A percentile compares a stretch with the other conserved stretches of the same genome.
Conservation (phyloP, 1,140 invertebrate species). For the Daktulosphaira vitifoliae region DNA sequence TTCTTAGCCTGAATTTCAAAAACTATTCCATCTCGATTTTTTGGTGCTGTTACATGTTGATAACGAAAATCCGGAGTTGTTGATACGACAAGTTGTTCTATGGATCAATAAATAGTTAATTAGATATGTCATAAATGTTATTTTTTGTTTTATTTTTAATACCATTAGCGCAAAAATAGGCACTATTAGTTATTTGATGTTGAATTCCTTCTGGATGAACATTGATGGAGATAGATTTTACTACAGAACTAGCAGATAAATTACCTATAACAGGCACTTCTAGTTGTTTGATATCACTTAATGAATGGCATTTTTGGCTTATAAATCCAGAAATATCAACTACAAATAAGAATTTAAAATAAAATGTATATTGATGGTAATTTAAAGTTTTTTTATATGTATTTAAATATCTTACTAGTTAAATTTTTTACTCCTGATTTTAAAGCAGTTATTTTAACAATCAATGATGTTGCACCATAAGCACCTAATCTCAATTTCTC, state of each 20-base stretch:
- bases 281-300: conserved; percentile 38
- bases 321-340: conserved; percentile 55
- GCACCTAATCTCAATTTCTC: conserved; percentile 53
- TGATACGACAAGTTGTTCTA: conserved; percentile 21
- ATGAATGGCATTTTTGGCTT: conserved; percentile 51
- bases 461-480: conserved; percentile 53
- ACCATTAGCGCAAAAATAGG: conserved; percentile 61
- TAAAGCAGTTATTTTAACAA: conserved; percentile 52
- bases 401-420: too few species aligned
- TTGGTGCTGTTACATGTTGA: conserved; percentile 53
- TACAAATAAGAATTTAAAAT: conserved; percentile 42
- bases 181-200: conserved; percentile 53
- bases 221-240: conserved; percentile 47
- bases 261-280: conserved; percentile 40
- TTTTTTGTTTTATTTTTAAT: too few species aligned
- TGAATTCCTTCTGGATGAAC: conserved; percentile 53
- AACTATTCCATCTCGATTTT: conserved; percentile 51
- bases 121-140: too few species aligned
- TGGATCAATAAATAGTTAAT: too few species aligned
- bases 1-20: conserved; percentile 49
- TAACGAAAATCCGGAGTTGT: conserved; percentile 51
- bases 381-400: too few species aligned
- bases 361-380: conserved; percentile 25
- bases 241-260: conserved; percentile 18
- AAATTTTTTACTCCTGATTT: conserved; percentile 54